phyloP scores from a whole-genome alignment of 1,140 invertebrate species.

The Scaptomyza pallida region DNA sequence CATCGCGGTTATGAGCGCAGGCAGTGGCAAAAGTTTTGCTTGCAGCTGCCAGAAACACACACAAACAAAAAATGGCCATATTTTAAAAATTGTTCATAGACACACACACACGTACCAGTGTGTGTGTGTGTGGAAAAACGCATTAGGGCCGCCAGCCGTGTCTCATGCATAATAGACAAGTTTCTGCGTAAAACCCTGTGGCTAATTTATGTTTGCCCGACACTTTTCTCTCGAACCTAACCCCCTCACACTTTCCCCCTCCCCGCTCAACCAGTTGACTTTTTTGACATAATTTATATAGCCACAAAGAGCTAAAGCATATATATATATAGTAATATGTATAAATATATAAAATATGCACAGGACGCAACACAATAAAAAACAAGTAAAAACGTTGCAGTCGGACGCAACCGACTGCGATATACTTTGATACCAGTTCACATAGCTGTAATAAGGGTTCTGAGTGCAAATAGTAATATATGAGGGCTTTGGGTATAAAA shows the following conservation, averaged over 20 bases:
- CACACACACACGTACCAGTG: too few species aligned
- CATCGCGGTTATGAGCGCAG: conserved; percentile 49
- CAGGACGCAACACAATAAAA: conserved; percentile 32
- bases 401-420: too few species aligned
- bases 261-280: conserved; percentile 32
- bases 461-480: too few species aligned
- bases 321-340: too few species aligned
- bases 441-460: too few species aligned
- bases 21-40: conserved; percentile 47
- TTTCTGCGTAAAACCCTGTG: conserved; percentile 59
- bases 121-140: conserved; percentile 35
- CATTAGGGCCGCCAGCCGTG: conserved; percentile 54
- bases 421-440: too few species aligned
- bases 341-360: conserved; percentile 54
- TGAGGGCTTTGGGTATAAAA: too few species aligned
- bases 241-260: too few species aligned
- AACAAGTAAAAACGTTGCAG: conserved; percentile 15
- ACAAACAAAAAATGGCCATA: conserved; percentile 35
- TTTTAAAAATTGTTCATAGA: conserved; percentile 59
- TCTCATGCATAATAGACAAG: conserved; percentile 64
- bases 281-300: conserved; percentile 64
- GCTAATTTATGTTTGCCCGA: conserved; percentile 62
- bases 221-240: conserved; percentile 33
- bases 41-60: conserved; percentile 30
- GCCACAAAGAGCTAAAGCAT: conserved; percentile 50